Percentiles rank a stretch among this genome's conserved stretches.
Evolutionary conservation across 1,140 invertebrate genomes (phyloP).

Genomic region (Brachionus sp.): DNA sequence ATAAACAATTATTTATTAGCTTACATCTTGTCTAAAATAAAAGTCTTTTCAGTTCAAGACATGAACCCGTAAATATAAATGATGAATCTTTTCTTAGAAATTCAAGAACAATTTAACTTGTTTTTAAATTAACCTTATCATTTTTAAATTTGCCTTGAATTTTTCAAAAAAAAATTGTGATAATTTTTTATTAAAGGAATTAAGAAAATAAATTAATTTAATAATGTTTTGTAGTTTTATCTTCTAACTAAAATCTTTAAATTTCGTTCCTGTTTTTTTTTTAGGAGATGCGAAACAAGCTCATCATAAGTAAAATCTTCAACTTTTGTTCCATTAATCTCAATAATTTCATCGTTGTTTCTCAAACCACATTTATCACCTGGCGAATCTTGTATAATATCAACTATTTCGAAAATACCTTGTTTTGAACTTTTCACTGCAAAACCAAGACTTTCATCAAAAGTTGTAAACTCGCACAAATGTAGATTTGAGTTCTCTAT

Average conservation of each 20-base stretch:
- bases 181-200: no score
- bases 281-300: not conserved
- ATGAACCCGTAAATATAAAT: no score
- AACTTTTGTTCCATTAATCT: not conserved
- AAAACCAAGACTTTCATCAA: constrained; percentile 29
- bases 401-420: constrained; percentile 8
- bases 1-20: no score
- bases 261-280: constrained; percentile 10
- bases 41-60: no score
- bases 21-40: no score
- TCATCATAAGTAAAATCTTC: constrained; percentile 7
- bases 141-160: no score
- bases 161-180: no score
- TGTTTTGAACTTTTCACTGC: not conserved
- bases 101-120: no score
- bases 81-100: no score
- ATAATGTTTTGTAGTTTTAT: no score
- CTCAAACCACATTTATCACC: not conserved
- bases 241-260: not conserved
- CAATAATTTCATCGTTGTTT: not conserved
- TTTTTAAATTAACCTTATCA: no score
- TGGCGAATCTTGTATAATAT: not conserved
- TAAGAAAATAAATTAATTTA: no score
- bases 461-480: not conserved
- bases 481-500: not conserved